Evolutionary conservation across 2,113 vertebrate genomes (phyloP).

Genomic region (Callipepla squamata): DNA sequence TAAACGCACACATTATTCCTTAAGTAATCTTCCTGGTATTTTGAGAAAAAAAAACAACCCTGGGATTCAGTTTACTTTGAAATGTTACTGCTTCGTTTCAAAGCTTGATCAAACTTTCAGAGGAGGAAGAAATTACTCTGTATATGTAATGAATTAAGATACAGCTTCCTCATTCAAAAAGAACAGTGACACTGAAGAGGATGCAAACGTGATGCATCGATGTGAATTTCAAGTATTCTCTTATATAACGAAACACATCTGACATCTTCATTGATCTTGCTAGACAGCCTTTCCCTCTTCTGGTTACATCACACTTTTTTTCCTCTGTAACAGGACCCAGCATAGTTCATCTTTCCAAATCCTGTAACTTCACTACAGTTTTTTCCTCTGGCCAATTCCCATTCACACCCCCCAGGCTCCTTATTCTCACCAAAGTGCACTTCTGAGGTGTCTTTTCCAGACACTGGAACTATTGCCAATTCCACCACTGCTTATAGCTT

Average conservation of each 20-base stretch:
- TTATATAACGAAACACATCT: background rate
- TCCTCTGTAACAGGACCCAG: background rate
- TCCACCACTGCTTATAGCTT: background rate
- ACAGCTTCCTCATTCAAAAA: background rate
- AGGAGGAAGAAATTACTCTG: background rate
- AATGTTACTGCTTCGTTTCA: background rate
- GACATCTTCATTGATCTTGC: background rate
- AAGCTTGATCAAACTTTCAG: background rate
- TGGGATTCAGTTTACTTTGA: background rate
- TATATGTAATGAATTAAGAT: background rate
- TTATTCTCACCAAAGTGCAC: accelerated
- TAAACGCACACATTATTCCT: background rate
- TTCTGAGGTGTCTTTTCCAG: background rate
- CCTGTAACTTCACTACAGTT: background rate
- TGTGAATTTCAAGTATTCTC: background rate
- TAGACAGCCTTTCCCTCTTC: background rate
- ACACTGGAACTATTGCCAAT: accelerated
- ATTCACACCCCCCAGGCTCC: background rate
- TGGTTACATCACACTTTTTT: background rate
- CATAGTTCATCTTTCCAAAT: background rate
- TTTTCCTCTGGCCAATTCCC: background rate
- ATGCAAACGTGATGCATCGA: background rate
- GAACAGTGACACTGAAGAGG: background rate
- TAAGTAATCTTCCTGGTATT: background rate
- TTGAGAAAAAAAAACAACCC: background rate